phyloP scores from a whole-genome alignment of 2,113 vertebrate species.

The Muscicapa adusta region DNA sequence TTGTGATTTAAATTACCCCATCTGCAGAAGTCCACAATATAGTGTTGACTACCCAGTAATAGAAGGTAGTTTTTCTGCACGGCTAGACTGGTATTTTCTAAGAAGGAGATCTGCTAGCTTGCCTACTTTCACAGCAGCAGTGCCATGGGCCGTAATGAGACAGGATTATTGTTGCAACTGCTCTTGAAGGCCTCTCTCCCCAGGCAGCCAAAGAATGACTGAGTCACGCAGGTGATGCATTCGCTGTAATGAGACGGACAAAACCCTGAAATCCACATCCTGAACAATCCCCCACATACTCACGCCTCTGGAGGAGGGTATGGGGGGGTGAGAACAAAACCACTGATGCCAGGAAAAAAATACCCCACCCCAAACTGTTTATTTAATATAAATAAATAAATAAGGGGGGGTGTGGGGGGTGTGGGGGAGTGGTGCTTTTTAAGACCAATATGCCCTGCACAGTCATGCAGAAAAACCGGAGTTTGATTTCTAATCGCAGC shows the following conservation, averaged over 20 bases:
- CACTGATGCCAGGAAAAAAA: not conserved
- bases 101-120: conserved; percentile 35
- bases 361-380: conserved; percentile 7
- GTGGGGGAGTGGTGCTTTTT: not conserved
- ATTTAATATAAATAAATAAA: not conserved
- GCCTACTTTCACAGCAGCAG: conserved; percentile 40
- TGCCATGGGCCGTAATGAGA: conserved; percentile 31
- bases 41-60: not conserved
- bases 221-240: conserved; percentile 34
- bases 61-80: conserved; percentile 16
- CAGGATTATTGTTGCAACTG: conserved; percentile 22
- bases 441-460: not conserved
- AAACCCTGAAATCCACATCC: not conserved
- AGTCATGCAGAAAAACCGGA: conserved; percentile 1
- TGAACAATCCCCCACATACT: not conserved
- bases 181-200: conserved; percentile 13
- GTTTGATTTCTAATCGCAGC: conserved; percentile 22
- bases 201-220: conserved; percentile 21
- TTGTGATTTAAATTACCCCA: not conserved
- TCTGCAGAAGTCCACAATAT: not conserved
- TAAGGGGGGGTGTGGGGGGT: rapidly evolving
- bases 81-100: conserved; percentile 46
- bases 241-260: not conserved
- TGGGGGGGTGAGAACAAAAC: not conserved
- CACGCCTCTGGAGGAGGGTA: not conserved